Evolutionary conservation across 2,888 invertebrate genomes (phyloP), one percentile per base, ranked within the genome.

Genomic region (Daptonema setosum): DNA sequence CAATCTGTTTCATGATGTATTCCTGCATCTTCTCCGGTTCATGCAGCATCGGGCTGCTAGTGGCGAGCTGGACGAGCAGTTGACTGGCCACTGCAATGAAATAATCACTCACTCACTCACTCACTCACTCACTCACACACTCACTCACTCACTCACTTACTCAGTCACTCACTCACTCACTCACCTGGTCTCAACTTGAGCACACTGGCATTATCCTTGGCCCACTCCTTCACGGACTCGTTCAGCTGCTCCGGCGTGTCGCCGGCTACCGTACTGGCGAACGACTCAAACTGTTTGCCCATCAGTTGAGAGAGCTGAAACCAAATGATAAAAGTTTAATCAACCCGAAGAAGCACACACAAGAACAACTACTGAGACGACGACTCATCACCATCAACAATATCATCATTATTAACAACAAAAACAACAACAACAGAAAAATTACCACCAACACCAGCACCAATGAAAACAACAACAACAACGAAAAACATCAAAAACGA

Each of bases 11-110:
- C n/a, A n/a, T n/a, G n/a, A 64, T 62, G 57, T 64, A 60, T 11
- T 61, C 60, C 28, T 56, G 58, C 11, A 65, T 59, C 3, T 59
- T 58, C 29, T 56, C 56, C 17, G 65, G 63, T 17, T 63, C 62
- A 8, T 58, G 54, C n/a, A 66, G 56, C 8, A 66, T 58, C 45
- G 60, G 60, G 22, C 63, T 63, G 41, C 63, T 61, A 14, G 66
- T 66, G n/a, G 66, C 66, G 1, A 66, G 57, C 28, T 62, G 61
- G 54, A 67, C 63, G 61, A 57, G 43, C 2, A 51, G 24, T 17
- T 56, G 29, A 17, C 48, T 47, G 14, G 50, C 56, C 2, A 56
- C 56, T 56, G 51, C n/a, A 51, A 55, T n/a, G n/a, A n/a, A n/a
- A n/a, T n/a, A n/a, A n/a, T n/a, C n/a, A n/a, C n/a, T n/a, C n/a